Conservation (phyloP, 2,888 invertebrate genomes). For the Polydrusus tereticollis region DNA sequence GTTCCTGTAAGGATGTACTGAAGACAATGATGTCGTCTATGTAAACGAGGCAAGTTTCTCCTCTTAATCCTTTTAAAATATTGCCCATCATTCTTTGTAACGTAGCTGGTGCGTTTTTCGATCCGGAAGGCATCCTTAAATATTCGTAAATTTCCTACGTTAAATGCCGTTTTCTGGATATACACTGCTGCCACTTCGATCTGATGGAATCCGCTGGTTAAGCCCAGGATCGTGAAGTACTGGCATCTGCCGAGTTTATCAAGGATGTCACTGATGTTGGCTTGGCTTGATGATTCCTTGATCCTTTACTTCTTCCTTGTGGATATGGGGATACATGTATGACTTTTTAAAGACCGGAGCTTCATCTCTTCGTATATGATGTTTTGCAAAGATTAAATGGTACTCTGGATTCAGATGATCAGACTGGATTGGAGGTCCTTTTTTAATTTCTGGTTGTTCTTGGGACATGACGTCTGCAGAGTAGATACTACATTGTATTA, state of each 20-base stretch:
- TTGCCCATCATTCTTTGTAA: conserved; percentile 55
- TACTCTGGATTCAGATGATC: too few relatives aligned
- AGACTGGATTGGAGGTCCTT: not conserved
- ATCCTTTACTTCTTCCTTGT: too few relatives aligned
- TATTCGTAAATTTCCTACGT: conserved; percentile 53
- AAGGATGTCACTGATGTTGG: too few relatives aligned
- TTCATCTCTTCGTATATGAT: too few relatives aligned
- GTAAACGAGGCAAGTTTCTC: conserved; percentile 51
- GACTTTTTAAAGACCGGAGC: too few relatives aligned
- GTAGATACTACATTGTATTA: not conserved
- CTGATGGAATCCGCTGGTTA: too few relatives aligned
- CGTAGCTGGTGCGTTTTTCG: conserved; percentile 54
- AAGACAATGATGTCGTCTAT: conserved; percentile 52
- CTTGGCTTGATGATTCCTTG: too few relatives aligned
- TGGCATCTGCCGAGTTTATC: too few relatives aligned
- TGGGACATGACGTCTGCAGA: not conserved
- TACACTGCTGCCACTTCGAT: too few relatives aligned
- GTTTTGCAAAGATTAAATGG: too few relatives aligned
- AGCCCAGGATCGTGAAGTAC: too few relatives aligned
- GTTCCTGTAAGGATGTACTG: conserved; percentile 47
- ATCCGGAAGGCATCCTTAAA: conserved; percentile 54
- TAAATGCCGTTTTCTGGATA: conserved; percentile 58
- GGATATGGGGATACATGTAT: too few relatives aligned
- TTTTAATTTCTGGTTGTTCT: not conserved
- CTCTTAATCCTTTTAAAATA: conserved; percentile 46